Percentiles rank a stretch among this genome's conserved stretches.
phyloP scores from a whole-genome alignment of 2,113 vertebrate species.

The Lasiurus cinereus region DNA sequence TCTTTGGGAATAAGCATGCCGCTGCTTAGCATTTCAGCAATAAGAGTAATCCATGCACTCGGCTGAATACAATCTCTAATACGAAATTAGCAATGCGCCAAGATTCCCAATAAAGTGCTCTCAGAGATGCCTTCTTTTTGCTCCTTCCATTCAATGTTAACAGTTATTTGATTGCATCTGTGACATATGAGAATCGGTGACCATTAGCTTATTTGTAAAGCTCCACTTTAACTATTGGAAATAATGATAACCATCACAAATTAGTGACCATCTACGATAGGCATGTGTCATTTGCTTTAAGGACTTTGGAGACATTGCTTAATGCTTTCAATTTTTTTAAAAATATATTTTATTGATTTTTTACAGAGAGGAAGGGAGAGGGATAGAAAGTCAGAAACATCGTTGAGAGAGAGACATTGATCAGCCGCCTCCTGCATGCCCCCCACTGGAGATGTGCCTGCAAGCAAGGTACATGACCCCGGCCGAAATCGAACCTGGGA shows the following conservation, averaged over 20 bases:
- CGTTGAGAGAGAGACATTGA: no score
- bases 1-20: not conserved
- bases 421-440: no score
- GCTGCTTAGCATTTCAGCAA: constrained; percentile 37
- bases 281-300: not conserved
- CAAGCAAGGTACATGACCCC: no score
- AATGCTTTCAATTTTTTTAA: not conserved
- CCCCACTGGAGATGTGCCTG: no score
- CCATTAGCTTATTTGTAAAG: not conserved
- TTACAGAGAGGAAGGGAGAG: no score
- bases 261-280: not conserved
- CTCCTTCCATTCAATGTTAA: not conserved
- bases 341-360: no score
- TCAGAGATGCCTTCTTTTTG: not conserved
- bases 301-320: not conserved
- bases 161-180: not conserved
- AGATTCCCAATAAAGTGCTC: constrained; percentile 62
- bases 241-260: not conserved
- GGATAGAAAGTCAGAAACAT: no score
- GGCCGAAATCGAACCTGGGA: no score
- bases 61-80: constrained; percentile 38
- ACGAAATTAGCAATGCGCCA: constrained; percentile 44
- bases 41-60: not conserved
- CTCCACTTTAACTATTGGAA: not conserved
- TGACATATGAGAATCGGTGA: not conserved